A percentile compares a stretch with the other conserved stretches of the same genome.
Evolutionary conservation across 2,113 vertebrate species (phyloP).

Genomic region (Gnathonemus echidnorhynchus): DNA sequence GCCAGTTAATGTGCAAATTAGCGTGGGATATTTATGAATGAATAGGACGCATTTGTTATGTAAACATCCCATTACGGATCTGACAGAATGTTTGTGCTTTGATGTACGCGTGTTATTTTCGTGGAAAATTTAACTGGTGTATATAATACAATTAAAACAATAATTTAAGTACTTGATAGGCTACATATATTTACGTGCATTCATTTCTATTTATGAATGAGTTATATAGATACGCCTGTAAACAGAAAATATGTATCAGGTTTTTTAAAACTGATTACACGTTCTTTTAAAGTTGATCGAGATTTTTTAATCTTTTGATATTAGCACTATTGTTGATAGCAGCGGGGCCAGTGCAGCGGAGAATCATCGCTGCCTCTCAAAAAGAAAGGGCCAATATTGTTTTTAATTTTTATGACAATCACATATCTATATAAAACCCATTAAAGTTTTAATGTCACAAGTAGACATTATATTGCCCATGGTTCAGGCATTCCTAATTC

Average conservation of each 20-base stretch:
- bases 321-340: neutral
- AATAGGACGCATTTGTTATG: neutral
- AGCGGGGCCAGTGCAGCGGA: neutral
- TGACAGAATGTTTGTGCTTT: neutral
- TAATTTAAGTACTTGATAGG: neutral
- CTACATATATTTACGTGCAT: neutral
- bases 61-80: neutral
- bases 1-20: constrained; percentile 8
- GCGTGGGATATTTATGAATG: neutral
- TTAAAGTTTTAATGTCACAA: neutral
- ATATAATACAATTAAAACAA: neutral
- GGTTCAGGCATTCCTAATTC: neutral
- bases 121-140: neutral
- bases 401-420: neutral
- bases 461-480: neutral
- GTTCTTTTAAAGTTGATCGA: neutral
- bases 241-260: neutral
- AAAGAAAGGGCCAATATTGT: neutral
- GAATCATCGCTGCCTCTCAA: neutral
- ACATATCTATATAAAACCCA: neutral
- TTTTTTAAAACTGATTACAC: neutral
- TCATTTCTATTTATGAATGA: neutral
- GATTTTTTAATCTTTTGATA: neutral
- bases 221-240: neutral
- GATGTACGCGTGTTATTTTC: neutral